Base-by-base conservation (phyloP, 2,888 invertebrate species). In the Pomacea canaliculata region DNA sequence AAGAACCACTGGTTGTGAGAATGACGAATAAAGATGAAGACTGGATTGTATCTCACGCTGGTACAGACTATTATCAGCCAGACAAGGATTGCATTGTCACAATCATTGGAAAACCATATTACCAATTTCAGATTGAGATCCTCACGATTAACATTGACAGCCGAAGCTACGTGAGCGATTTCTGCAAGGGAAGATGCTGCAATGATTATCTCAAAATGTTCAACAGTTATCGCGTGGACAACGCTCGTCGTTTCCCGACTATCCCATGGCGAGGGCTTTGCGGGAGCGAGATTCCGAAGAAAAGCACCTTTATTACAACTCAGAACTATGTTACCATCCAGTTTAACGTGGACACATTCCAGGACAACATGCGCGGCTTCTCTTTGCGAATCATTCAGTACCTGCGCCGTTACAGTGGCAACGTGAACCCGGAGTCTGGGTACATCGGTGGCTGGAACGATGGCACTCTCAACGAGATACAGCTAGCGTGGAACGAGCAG, bases 361-460 rank as follows among this genome's bases (percentile, higher is more conserved):
- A 73, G 18, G 85, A 85, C 27, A 71, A 70, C 66, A 83, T 80
- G 79, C 71, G 77, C 23, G 85, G 85, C 13, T 85, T 85, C 73
- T 69, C 71, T 37, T 66, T 85, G 49, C 75, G 71, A 16, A 77
- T 85, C 2, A 68, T 71, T 7, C 85, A 85, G 80, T 83, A 77
- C 77, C 78, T 80, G 1, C 79, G 83, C 56, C 74, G 81, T 7
- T 83, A 81, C 72, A 78, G 80, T 46, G 83, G 83, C 23, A 83
- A 81, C 76, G 76, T 83, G n/a, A 80, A 83, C 71, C 82, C 81
- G 23, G 81, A 81, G 65, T 79, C 79, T 7, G 83, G 83, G 12
- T 82, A 82, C 65, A 80, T 82, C 68, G 85, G 84, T 77, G 85
- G 85, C 18, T 85, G 85, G 85, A 85, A 83, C 80, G 85, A 85